Evolutionary conservation across 1,140 invertebrate species (phyloP), one percentile per base, ranked within the genome.

Genomic region (Parasteatoda tepidariorum): DNA sequence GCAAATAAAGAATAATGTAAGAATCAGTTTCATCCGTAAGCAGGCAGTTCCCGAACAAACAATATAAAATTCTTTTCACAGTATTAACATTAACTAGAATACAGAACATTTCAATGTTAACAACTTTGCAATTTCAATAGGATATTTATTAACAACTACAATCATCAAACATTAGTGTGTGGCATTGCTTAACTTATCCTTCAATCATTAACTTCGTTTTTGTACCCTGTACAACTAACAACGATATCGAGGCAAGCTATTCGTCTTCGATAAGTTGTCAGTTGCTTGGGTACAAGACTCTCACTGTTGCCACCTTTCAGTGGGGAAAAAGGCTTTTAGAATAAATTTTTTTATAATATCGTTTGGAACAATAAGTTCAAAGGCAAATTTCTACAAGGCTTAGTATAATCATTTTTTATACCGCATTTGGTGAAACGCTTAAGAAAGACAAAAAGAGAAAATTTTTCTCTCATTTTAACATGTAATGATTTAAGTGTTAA

Each of bases 1-100:
- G 18, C 38, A 48, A 48, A 48, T 48, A 0, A 48, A 48, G 38
- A n/a, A n/a, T n/a, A n/a, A n/a, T n/a, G n/a, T n/a, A n/a, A n/a
- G n/a, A 48, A 48, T 48, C 38, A 48, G 9, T 18, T 13, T 18
- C 38, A 48, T 48, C 18, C 38, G 18, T 48, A 9, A 48, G 38
- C 38, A 48, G 38, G 38, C 38, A 48, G 9, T 48, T 48, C 30
- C 73, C 31, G 34, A 61, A 75, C n/a, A n/a, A n/a, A n/a, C 73
- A 41, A 55, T 75, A 75, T 48, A 75, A 75, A 75, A 75, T 55
- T 75, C 73, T 61, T 61, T 59, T 61, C 31, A 61, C 31, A 62
- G 55, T 61, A 57, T 61, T 75, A 75, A 75, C 73, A 75, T 75
- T 75, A 61, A 62, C 59, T 75, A 75, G 55, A 75, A 38, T 75